Percentiles rank a stretch among this genome's conserved stretches.
phyloP scores from a whole-genome alignment of 1,140 invertebrate species.

The Phortica variegata region DNA sequence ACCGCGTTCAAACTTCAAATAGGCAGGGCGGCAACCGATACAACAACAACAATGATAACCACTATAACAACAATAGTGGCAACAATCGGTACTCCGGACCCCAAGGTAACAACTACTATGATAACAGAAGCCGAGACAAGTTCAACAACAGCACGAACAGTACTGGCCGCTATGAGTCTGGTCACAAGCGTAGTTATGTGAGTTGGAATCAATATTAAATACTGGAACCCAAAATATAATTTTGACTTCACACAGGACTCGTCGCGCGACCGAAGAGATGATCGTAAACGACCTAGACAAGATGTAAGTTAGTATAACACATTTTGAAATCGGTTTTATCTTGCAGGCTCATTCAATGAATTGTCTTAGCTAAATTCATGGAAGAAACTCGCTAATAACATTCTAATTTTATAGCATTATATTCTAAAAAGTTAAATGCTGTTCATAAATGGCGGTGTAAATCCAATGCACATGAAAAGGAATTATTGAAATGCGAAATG shows the following conservation, averaged over 20 bases:
- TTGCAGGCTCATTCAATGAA: neutral
- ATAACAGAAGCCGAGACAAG: slow-evolving; percentile 41
- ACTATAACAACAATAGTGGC: slow-evolving; percentile 31
- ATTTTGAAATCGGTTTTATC: neutral
- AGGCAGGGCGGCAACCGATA: slow-evolving; percentile 39
- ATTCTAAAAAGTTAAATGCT: slow-evolving; percentile 12
- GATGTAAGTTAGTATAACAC: slow-evolving; percentile 43
- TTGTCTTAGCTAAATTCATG: slow-evolving; percentile 9
- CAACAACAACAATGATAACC: slow-evolving; percentile 39
- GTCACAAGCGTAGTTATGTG: slow-evolving; percentile 47
- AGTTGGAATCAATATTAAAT: slow-evolving; percentile 14
- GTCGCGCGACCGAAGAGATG: slow-evolving; percentile 44
- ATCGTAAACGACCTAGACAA: slow-evolving; percentile 43
- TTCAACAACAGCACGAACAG: slow-evolving; percentile 35
- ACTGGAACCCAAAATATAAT: neutral
- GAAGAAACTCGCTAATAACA: slow-evolving; percentile 7
- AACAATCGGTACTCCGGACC: slow-evolving; percentile 16
- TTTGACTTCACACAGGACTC: slow-evolving; percentile 29
- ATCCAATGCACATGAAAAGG: slow-evolving; percentile 21
- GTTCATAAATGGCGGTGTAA: slow-evolving; percentile 3
- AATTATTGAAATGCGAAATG: slow-evolving; percentile 6
- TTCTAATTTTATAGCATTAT: slow-evolving; percentile 4
- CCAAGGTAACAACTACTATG: slow-evolving; percentile 34
- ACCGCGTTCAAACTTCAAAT: slow-evolving; percentile 39
- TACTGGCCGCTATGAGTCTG: slow-evolving; percentile 37